phyloP scores from a whole-genome alignment of 1,140 invertebrate species.

The Musca vetustissima region DNA sequence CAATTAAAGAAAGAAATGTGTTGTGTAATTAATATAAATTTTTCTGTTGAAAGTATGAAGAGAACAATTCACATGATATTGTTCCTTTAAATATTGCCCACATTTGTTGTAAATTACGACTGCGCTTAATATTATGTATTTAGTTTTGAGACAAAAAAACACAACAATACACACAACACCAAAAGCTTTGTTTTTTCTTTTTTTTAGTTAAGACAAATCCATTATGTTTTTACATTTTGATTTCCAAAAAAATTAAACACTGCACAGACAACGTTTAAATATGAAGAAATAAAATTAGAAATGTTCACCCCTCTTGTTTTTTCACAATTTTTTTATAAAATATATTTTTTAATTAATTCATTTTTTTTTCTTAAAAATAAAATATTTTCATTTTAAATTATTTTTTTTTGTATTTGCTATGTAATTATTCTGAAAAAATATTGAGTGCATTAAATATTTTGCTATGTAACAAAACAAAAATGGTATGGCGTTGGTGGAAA shows the following conservation, averaged over 20 bases:
- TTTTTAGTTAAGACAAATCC: background rate
- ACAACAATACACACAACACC: constrained; percentile 19
- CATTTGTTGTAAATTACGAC: too few relatives aligned
- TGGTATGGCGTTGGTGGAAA: too few relatives aligned
- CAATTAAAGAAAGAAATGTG: too few relatives aligned
- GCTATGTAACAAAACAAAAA: background rate
- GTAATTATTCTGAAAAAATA: background rate
- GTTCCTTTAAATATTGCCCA: too few relatives aligned
- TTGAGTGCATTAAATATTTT: background rate
- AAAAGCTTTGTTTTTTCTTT: constrained; percentile 32
- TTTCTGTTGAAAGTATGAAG: too few relatives aligned
- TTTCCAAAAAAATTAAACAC: constrained; percentile 13
- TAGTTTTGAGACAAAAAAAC: constrained; percentile 12
- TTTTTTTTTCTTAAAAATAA: background rate
- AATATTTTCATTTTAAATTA: background rate
- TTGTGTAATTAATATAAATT: too few relatives aligned
- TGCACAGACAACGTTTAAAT: constrained; percentile 29
- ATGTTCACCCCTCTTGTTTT: constrained; percentile 34
- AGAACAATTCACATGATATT: too few relatives aligned
- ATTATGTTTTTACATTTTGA: constrained; percentile 24
- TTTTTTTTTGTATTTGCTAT: constrained; percentile 8
- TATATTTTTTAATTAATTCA: too few relatives aligned
- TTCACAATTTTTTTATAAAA: constrained; percentile 23
- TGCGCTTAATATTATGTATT: background rate
- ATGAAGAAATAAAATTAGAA: constrained; percentile 13